Percentiles rank a stretch among this genome's conserved stretches.
phyloP scores from a whole-genome alignment of 2,797 vertebrate genomes.

The Amazona ochrocephala region DNA sequence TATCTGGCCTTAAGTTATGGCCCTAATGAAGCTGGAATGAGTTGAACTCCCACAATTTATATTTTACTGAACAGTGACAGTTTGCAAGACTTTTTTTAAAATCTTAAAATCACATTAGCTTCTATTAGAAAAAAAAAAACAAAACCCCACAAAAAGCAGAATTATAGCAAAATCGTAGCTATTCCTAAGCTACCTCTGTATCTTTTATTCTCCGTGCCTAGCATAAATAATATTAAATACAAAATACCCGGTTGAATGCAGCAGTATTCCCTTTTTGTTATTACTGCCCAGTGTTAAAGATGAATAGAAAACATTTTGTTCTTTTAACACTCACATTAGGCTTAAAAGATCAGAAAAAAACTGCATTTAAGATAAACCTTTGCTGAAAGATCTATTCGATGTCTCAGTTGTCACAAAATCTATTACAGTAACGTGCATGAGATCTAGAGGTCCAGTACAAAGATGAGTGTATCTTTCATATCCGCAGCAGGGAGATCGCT shows the following conservation, averaged over 20 bases:
- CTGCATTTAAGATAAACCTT: slow-evolving; percentile 8
- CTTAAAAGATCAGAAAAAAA: neutral
- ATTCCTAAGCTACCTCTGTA: neutral
- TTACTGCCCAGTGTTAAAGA: neutral
- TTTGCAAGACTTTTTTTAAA: neutral
- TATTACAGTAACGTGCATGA: slow-evolving; percentile 34
- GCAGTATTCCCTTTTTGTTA: neutral
- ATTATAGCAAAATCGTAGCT: neutral
- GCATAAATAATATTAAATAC: neutral
- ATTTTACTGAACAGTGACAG: neutral
- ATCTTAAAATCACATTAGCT: neutral
- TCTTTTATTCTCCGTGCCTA: neutral
- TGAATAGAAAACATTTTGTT: slow-evolving; percentile 29
- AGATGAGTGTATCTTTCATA: slow-evolving; percentile 21
- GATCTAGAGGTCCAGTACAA: slow-evolving; percentile 25
- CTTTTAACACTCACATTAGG: neutral
- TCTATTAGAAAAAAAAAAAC: neutral
- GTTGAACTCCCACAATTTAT: neutral
- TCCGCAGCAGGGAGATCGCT: neutral
- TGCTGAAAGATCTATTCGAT: slow-evolving; percentile 10
- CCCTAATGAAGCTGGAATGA: neutral
- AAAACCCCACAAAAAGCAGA: neutral
- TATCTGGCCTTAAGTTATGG: neutral
- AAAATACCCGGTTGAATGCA: neutral
- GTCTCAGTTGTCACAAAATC: slow-evolving; percentile 20